Evolutionary conservation across 2,113 vertebrate genomes (phyloP).

Genomic region (Rhinoderma darwinii): DNA sequence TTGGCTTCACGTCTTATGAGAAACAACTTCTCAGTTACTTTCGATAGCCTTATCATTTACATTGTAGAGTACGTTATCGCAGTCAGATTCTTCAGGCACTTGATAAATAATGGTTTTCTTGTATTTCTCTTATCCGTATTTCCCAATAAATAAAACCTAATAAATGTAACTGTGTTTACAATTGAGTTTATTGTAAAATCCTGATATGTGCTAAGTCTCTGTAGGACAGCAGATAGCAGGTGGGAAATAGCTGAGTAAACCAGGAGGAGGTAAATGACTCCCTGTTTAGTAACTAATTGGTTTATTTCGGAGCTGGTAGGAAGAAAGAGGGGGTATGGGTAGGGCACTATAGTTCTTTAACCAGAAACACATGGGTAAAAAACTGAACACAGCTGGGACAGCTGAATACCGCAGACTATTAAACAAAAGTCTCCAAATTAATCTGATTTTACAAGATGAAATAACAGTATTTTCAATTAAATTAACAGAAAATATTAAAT

Average conservation of each 20-base stretch:
- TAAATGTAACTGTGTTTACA: conserved; percentile 57
- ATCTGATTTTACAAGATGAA: conserved; percentile 40
- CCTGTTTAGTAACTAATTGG: conserved; percentile 78
- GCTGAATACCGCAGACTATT: conserved; percentile 60
- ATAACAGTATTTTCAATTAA: conserved; percentile 49
- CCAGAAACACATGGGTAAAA: conserved; percentile 77
- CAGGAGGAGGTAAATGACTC: conserved; percentile 70
- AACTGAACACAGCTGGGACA: conserved; percentile 74
- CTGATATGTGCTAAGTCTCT: conserved; percentile 68
- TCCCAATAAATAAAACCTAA: conserved; percentile 68
- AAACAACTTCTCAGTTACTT: background rate
- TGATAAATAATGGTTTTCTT: conserved; percentile 66
- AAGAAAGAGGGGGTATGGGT: conserved; percentile 68
- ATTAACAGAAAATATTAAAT: conserved; percentile 39
- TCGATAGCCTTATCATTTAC: background rate
- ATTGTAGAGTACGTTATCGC: background rate
- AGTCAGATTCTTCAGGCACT: background rate
- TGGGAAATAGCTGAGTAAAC: conserved; percentile 77
- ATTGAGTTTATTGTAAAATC: conserved; percentile 69
- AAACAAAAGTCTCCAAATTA: conserved; percentile 45
- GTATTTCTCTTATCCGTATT: conserved; percentile 69
- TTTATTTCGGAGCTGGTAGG: conserved; percentile 73
- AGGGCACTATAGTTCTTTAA: conserved; percentile 72
- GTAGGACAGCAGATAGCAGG: conserved; percentile 72
- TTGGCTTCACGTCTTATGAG: background rate